Percentiles rank a stretch among this genome's conserved stretches.
Conservation (phyloP, 92 coral and sea anemone species). For the Ricordea florida region DNA sequence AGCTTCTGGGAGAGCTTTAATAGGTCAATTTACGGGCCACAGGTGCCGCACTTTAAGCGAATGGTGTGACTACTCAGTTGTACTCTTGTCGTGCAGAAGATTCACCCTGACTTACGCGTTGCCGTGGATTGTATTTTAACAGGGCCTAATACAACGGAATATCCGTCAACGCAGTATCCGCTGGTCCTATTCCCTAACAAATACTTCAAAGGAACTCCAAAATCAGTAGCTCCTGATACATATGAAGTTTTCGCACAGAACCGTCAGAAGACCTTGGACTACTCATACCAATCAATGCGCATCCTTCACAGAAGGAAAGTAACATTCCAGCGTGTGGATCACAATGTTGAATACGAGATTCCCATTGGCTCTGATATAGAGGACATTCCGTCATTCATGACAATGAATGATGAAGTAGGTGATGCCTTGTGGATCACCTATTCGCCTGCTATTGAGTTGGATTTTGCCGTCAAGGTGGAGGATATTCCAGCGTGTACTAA, state of each 20-base stretch:
- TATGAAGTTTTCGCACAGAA: conserved; percentile 82
- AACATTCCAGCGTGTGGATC: conserved; percentile 77
- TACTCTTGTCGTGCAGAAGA: no score
- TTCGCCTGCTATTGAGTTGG: conserved; percentile 72
- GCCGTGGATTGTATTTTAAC: neutral
- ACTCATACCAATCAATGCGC: conserved; percentile 78
- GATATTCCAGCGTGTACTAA: conserved; percentile 72
- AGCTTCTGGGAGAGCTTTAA: no score
- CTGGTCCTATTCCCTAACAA: conserved; percentile 82
- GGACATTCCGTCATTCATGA: conserved; percentile 74
- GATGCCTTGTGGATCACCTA: conserved; percentile 87
- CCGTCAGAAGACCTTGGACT: conserved; percentile 59
- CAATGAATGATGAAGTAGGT: conserved; percentile 72
- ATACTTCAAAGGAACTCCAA: conserved; percentile 77
- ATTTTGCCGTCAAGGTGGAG: conserved; percentile 90
- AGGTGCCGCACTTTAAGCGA: no score
- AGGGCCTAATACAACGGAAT: conserved; percentile 65
- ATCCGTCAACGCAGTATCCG: conserved; percentile 80
- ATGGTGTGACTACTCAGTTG: no score
- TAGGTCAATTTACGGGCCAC: no score
- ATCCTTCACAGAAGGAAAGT: conserved; percentile 75
- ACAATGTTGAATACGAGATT: conserved; percentile 50
- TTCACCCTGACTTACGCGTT: neutral
- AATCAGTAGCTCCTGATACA: conserved; percentile 63
- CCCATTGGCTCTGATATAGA: conserved; percentile 85